phyloP scores from a whole-genome alignment of 2,888 invertebrate genomes.

The Cephonodes hylas region DNA sequence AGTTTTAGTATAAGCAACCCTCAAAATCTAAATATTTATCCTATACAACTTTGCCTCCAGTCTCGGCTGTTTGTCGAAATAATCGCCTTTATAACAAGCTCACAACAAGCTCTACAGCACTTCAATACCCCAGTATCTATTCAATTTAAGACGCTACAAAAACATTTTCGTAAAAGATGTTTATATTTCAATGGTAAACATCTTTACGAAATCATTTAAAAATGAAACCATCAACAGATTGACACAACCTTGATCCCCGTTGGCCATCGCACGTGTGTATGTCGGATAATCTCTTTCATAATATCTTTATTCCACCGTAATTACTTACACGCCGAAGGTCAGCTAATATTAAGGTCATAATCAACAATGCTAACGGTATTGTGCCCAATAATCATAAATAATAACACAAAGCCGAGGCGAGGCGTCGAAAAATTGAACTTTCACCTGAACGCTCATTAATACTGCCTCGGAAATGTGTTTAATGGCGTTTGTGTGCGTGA shows the following conservation, averaged over 20 bases:
- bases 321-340: constrained; percentile 45
- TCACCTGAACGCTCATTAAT: constrained; percentile 42
- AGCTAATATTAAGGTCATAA: constrained; percentile 50
- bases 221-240: background rate
- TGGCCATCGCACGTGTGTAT: background rate
- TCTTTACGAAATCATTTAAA: background rate
- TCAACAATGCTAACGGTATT: constrained; percentile 42
- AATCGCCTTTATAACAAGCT: too few relatives aligned
- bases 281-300: constrained; percentile 20
- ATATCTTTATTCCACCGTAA: constrained; percentile 32
- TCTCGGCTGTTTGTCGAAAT: too few relatives aligned
- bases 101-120: too few relatives aligned
- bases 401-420: constrained; percentile 34
- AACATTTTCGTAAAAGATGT: too few relatives aligned
- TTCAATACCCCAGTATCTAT: too few relatives aligned
- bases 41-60: too few relatives aligned
- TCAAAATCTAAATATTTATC: too few relatives aligned
- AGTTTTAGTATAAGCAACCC: too few relatives aligned
- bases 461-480: constrained; percentile 30
- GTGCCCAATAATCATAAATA: constrained; percentile 46
- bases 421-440: constrained; percentile 43
- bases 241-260: background rate
- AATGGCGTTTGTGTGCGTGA: constrained; percentile 27
- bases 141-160: too few relatives aligned
- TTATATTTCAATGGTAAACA: too few relatives aligned